A percentile compares a stretch with the other conserved stretches of the same genome.
Evolutionary conservation across 2,888 invertebrate species (phyloP).

Genomic region (Trissolcus japonicus): DNA sequence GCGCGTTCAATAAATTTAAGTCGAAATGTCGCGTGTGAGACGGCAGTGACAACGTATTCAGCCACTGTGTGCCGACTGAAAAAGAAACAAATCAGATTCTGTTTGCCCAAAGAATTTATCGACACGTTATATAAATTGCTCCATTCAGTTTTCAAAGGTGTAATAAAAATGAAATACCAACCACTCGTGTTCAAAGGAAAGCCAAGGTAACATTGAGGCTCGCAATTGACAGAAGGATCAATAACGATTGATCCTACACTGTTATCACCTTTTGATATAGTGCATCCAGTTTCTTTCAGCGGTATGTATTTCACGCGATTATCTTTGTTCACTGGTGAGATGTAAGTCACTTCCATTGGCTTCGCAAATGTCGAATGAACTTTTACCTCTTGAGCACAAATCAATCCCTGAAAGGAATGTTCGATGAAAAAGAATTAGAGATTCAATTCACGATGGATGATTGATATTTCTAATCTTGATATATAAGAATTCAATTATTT

Average conservation of each 20-base stretch:
- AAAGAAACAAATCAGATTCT: background rate
- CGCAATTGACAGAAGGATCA: conserved; percentile 85
- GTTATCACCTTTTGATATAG: conserved; percentile 74
- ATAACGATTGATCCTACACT: conserved; percentile 80
- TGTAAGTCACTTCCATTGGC: conserved; percentile 85
- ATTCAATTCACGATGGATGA: background rate
- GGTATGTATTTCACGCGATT: conserved; percentile 72
- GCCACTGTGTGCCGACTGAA: conserved; percentile 82
- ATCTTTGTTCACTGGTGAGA: conserved; percentile 79
- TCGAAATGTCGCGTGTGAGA: conserved; percentile 84
- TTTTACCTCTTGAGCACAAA: conserved; percentile 85
- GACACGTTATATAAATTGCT: background rate
- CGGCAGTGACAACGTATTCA: conserved; percentile 81
- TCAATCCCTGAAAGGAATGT: conserved; percentile 81
- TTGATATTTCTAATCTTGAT: background rate
- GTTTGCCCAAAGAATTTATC: background rate
- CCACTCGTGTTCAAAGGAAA: conserved; percentile 82
- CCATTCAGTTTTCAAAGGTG: background rate
- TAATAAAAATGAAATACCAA: conserved; percentile 68
- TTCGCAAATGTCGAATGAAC: conserved; percentile 89
- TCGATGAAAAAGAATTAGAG: conserved; percentile 1
- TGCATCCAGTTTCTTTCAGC: conserved; percentile 68
- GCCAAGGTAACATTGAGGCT: conserved; percentile 86
- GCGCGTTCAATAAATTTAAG: conserved; percentile 81
- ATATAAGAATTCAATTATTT: background rate